Conservation (phyloP, 2,113 vertebrate species). For the Myiozetetes cayanensis region DNA sequence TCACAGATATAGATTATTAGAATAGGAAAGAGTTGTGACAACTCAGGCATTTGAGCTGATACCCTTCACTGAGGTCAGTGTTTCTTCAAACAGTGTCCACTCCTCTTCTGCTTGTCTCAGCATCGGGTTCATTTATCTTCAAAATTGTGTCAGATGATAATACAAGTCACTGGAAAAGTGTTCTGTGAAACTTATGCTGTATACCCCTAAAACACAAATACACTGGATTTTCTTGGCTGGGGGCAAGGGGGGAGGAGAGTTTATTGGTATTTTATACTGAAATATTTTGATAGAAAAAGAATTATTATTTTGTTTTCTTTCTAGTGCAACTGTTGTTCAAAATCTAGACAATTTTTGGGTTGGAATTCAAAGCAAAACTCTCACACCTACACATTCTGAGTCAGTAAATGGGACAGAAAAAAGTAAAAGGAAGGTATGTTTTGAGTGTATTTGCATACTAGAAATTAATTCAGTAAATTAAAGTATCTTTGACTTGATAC, state of each 20-base stretch:
- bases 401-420: conserved; percentile 29
- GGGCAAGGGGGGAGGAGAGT: fast-evolving
- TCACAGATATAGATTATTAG: background rate
- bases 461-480: background rate
- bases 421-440: conserved; percentile 65
- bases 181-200: background rate
- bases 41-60: background rate
- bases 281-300: background rate
- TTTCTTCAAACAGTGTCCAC: background rate
- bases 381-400: background rate
- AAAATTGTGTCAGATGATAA: background rate
- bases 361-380: conserved; percentile 64
- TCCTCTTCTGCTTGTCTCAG: background rate
- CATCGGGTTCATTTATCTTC: background rate
- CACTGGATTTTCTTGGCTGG: background rate
- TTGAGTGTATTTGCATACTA: background rate
- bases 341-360: conserved; percentile 59
- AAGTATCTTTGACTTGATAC: background rate
- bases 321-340: conserved; percentile 66
- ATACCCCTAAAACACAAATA: background rate
- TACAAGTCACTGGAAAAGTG: background rate
- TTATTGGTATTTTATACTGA: background rate
- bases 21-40: background rate
- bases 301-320: background rate
- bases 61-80: background rate